A percentile compares a stretch with the other conserved stretches of the same genome.
phyloP scores from a whole-genome alignment of 2,888 invertebrate species.

The Diplazon laetatorius region DNA sequence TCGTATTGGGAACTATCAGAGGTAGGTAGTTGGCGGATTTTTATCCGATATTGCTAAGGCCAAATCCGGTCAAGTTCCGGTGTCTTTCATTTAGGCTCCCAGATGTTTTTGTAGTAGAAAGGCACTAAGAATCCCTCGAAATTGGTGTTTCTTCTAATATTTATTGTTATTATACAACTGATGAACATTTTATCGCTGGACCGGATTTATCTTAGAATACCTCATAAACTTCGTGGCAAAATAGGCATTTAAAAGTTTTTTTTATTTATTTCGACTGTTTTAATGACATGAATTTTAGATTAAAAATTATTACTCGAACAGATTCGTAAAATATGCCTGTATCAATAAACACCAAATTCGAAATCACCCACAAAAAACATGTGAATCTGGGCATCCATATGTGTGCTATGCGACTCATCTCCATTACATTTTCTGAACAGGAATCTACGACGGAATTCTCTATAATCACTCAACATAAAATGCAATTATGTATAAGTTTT shows the following conservation, averaged over 20 bases:
- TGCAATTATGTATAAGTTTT: conserved; percentile 19
- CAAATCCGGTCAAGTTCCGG: too few relatives aligned
- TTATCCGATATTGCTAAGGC: too few relatives aligned
- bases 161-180: conserved; percentile 40
- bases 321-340: too few relatives aligned
- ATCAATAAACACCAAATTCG: too few relatives aligned
- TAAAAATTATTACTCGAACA: too few relatives aligned
- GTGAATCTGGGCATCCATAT: background rate
- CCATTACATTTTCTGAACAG: too few relatives aligned
- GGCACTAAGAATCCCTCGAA: conserved; percentile 36
- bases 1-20: too few relatives aligned
- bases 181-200: background rate
- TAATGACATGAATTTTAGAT: too few relatives aligned
- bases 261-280: conserved; percentile 2
- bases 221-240: background rate
- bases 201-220: background rate
- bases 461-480: background rate
- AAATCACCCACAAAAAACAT: too few relatives aligned
- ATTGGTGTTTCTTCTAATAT: conserved; percentile 15
- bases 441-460: background rate
- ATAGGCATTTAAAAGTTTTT: background rate
- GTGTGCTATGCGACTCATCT: background rate
- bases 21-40: too few relatives aligned
- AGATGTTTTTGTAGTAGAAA: conserved; percentile 21
- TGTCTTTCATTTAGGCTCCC: too few relatives aligned